Evolutionary conservation across 2,113 vertebrate species (phyloP).

Genomic region (Numenius arquata): DNA sequence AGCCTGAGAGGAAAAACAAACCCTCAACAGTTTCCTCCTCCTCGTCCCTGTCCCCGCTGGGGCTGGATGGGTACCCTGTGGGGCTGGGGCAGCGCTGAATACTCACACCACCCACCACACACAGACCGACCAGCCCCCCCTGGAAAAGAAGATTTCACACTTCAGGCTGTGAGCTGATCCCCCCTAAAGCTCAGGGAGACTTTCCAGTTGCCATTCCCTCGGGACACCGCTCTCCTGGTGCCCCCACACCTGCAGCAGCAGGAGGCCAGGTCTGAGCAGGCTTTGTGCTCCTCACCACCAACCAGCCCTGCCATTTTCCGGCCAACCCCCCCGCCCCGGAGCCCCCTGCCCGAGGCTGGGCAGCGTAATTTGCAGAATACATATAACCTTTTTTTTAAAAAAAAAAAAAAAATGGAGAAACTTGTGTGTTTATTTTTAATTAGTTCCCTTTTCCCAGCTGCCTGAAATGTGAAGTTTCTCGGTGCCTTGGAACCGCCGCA

Average conservation of each 20-base stretch:
- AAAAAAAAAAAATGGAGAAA: background rate
- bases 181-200: background rate
- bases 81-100: rapidly evolving
- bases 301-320: background rate
- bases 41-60: background rate
- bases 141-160: background rate
- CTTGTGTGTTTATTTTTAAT: background rate
- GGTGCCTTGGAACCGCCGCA: rapidly evolving
- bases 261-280: background rate
- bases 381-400: background rate
- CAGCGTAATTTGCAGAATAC: background rate
- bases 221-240: background rate
- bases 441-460: background rate
- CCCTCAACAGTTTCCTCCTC: background rate
- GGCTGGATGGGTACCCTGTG: background rate
- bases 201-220: rapidly evolving
- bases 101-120: rapidly evolving
- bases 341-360: background rate
- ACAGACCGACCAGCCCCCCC: background rate
- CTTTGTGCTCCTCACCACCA: background rate
- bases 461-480: background rate
- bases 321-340: too few relatives aligned
- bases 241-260: background rate
- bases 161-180: background rate
- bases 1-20: background rate